A percentile compares a stretch with the other conserved stretches of the same genome.
These are phyloP conservation scores for Asarcornis scutulata DNA, from an alignment of 2,113 vertebrate species.

Conservation along the genomic window DNA sequence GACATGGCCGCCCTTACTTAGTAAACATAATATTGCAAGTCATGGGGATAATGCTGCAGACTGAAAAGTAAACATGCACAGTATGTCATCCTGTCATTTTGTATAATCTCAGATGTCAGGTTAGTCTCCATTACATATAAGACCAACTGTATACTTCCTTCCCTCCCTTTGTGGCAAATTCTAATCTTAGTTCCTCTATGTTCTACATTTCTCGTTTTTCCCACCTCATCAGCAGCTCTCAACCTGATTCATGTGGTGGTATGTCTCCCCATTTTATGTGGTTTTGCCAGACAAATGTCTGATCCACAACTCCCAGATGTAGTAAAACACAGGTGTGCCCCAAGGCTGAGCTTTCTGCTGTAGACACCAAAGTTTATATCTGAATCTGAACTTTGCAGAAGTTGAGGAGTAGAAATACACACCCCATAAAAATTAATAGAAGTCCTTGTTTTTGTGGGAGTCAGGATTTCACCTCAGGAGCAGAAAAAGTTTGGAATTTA, in stretches of 20 bases:
- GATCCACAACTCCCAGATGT: neutral
- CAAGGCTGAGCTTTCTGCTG: neutral
- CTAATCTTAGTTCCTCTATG: neutral
- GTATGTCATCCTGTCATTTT: slow-evolving; percentile 14
- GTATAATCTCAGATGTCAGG: slow-evolving; percentile 22
- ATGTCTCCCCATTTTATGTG: neutral
- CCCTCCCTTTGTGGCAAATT: neutral
- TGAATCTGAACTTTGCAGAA: neutral
- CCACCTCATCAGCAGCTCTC: neutral
- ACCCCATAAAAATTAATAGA: neutral
- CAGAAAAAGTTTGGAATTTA: neutral
- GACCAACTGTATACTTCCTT: neutral
- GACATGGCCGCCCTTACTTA: neutral
- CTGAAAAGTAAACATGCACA: neutral
- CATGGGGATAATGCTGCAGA: neutral
- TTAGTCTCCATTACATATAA: neutral
- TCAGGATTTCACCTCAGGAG: neutral
- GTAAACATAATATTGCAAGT: slow-evolving; percentile 34
- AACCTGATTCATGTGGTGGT: fast-evolving
- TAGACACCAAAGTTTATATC: neutral
- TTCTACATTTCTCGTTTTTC: neutral
- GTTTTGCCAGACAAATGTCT: neutral
- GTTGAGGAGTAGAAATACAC: neutral
- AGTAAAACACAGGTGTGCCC: neutral
- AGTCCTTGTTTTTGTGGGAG: neutral